A percentile compares a stretch with the other conserved stretches of the same genome.
phyloP scores from a whole-genome alignment of 2,888 invertebrate species.

The Epinotia bilunana region DNA sequence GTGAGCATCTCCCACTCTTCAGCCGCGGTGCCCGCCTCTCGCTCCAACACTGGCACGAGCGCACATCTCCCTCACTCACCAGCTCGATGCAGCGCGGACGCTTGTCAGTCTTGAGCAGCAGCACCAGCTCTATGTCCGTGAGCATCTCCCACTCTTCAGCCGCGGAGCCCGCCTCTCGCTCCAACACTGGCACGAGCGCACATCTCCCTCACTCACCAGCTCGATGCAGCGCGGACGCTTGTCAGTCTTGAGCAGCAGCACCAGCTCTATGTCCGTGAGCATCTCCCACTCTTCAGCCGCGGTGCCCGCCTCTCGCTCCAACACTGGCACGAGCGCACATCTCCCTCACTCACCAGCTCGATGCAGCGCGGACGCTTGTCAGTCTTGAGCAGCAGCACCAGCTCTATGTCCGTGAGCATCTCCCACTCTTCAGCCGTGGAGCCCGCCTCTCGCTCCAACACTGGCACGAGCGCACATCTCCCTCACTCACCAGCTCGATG shows the following conservation, averaged over 20 bases:
- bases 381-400: slow-evolving; percentile 71
- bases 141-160: slow-evolving; percentile 71
- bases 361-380: slow-evolving; percentile 68
- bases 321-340: slow-evolving; percentile 58
- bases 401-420: slow-evolving; percentile 71
- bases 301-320: slow-evolving; percentile 70
- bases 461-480: slow-evolving; percentile 57
- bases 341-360: slow-evolving; percentile 65
- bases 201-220: slow-evolving; percentile 61
- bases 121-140: slow-evolving; percentile 73
- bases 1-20: slow-evolving; percentile 72
- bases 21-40: slow-evolving; percentile 70
- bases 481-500: slow-evolving; percentile 71
- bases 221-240: slow-evolving; percentile 68
- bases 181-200: slow-evolving; percentile 62
- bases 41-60: slow-evolving; percentile 60
- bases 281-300: slow-evolving; percentile 71
- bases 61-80: slow-evolving; percentile 60
- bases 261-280: slow-evolving; percentile 74
- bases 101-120: slow-evolving; percentile 69
- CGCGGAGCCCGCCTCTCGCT: slow-evolving; percentile 70
- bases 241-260: slow-evolving; percentile 70
- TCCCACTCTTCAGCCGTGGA: slow-evolving; percentile 74
- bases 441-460: slow-evolving; percentile 65
- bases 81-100: slow-evolving; percentile 69